Percentiles rank a stretch among this genome's conserved stretches.
Conservation (phyloP, 2,113 vertebrate genomes). For the Caracal caracal region DNA sequence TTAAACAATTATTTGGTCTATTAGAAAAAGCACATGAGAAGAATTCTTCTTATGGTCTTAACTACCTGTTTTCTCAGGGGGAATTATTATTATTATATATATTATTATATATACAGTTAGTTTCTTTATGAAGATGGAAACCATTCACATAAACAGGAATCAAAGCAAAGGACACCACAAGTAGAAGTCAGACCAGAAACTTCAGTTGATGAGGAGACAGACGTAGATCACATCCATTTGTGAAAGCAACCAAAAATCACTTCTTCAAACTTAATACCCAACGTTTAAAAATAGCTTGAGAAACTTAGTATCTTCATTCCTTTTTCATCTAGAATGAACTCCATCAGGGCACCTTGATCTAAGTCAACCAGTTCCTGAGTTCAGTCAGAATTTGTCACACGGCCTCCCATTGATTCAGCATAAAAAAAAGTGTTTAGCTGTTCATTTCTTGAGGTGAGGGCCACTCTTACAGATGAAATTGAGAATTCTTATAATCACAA, state of each 20-base stretch:
- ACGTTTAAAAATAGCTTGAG: not conserved
- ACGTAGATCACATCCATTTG: not conserved
- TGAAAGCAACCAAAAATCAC: not conserved
- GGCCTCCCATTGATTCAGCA: not conserved
- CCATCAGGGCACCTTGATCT: not conserved
- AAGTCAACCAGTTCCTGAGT: not conserved
- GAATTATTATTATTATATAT: not conserved
- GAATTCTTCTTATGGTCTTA: not conserved
- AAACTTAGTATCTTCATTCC: not conserved
- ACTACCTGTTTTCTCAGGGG: not conserved
- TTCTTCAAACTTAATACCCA: not conserved
- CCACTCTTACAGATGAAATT: not conserved
- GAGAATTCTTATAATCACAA: not conserved
- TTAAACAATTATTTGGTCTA: not conserved
- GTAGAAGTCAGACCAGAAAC: not conserved
- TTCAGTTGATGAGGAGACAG: not conserved
- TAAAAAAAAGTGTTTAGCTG: not conserved
- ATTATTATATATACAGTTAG: not conserved
- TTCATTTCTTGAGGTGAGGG: not conserved
- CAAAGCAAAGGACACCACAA: not conserved
- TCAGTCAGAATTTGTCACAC: not conserved
- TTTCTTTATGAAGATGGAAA: conserved; percentile 2
- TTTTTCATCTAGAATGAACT: conserved; percentile 19
- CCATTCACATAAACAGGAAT: not conserved
- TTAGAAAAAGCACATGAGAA: not conserved